Base-by-base conservation (phyloP, 2,888 invertebrate genomes). In the Noctua janthe region DNA sequence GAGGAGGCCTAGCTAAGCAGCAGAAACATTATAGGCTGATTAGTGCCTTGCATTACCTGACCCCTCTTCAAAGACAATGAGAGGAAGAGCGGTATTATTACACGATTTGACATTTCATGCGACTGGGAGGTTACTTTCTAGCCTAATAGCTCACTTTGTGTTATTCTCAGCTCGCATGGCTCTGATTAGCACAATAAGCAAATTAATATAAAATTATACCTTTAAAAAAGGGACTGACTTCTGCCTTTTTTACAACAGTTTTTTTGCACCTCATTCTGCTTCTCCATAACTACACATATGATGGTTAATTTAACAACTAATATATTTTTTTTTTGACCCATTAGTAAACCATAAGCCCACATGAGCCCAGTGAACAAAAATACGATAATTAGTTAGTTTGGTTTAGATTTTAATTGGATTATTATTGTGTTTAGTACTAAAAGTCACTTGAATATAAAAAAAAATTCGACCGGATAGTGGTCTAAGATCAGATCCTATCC, bases 171-270 rank as follows among this genome's bases (percentile, higher is more conserved):
- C 35, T 47, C 47, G 29, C 23, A 51, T 35, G 47, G 35, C 35
- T n/a, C 20, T 20, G 29, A 49, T 80, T 78, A 78, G 54, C 78
- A 78, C 78, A 81, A 35, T 54, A 78, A 81, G 78, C 81, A n/a
- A 39, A 81, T 35, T 70, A 67, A 7, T 49, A 49, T 81, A 49
- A 81, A 81, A 56, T 56, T 47, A 69, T 78, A 81, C 81, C 78
- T 81, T 78, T 64, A 81, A 20, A 78, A 70, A 74, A 82, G 82
- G 17, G 73, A 80, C 20, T 39, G 82, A 78, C 78, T 78, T 39
- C 81, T 78, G 49, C 49, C 71, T 49, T 70, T 81, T 17, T 59
- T 78, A 71, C 7, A 1, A 59, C 1, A 4, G 11, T 49, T 49
- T 39, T 47, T 59, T 71, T 56, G 47, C 78, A 39, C 49, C 39